Percentiles rank a stretch among this genome's conserved stretches.
Evolutionary conservation across 2,888 invertebrate genomes (phyloP).

Genomic region (Halocaridina rubra): DNA sequence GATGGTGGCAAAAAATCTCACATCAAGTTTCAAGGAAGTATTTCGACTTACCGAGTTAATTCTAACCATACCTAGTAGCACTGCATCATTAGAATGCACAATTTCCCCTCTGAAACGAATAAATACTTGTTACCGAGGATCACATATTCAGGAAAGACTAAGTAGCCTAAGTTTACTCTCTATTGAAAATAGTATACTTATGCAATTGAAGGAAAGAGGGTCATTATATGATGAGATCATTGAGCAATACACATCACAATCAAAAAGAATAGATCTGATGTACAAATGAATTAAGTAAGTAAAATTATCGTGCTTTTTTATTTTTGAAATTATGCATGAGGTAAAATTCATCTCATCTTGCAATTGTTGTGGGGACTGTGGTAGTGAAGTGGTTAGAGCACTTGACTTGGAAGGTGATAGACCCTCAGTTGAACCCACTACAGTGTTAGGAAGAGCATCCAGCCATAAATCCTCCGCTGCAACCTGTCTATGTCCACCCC

Average conservation of each 20-base stretch:
- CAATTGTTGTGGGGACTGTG: no score
- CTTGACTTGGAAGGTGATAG: no score
- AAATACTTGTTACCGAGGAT: neutral
- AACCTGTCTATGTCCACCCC: no score
- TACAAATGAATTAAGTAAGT: no score
- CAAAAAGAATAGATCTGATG: no score
- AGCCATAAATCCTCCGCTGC: no score
- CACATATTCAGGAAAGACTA: neutral
- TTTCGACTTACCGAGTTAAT: neutral
- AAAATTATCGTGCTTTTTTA: no score
- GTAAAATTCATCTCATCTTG: no score
- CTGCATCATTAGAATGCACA: neutral
- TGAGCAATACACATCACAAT: neutral
- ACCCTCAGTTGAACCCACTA: no score
- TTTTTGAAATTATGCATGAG: no score
- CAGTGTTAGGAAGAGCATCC: no score
- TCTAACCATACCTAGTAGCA: neutral
- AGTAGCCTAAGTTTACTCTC: neutral
- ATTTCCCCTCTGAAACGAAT: neutral
- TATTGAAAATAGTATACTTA: neutral
- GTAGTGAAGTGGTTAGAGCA: no score
- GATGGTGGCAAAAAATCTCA: neutral
- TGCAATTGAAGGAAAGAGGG: neutral
- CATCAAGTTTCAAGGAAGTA: neutral
- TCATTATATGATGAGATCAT: neutral